Percentiles rank a stretch among this genome's conserved stretches.
These are phyloP conservation scores for Saccostrea glomerata DNA, from an alignment of 1,140 invertebrate genomes.

Conservation along the genomic window DNA sequence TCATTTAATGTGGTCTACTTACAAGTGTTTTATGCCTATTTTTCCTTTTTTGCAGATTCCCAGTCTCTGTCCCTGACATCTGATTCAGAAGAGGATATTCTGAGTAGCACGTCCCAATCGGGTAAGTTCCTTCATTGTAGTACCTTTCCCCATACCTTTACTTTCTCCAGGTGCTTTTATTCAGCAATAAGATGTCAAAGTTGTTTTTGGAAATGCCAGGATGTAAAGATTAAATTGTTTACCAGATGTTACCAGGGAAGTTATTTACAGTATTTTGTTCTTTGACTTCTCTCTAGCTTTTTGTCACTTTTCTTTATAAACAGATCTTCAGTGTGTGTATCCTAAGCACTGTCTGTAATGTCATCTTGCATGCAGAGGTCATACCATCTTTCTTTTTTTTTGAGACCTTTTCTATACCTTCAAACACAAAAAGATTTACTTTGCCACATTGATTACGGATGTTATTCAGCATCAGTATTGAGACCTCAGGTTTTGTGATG, in stretches of 20 bases:
- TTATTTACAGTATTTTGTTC: slow-evolving; percentile 10
- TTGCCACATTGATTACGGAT: background rate
- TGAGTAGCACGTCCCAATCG: slow-evolving; percentile 48
- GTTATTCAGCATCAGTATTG: background rate
- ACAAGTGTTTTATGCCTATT: too few species aligned
- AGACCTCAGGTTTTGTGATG: background rate
- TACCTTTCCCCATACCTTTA: background rate
- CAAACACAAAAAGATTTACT: background rate
- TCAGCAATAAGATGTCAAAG: slow-evolving; percentile 5
- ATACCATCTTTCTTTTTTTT: background rate
- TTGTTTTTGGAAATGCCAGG: background rate
- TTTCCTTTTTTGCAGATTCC: slow-evolving; percentile 59
- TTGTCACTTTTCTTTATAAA: background rate
- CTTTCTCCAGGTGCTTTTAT: too few species aligned
- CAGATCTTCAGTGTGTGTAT: background rate
- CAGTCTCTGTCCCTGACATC: slow-evolving; percentile 65
- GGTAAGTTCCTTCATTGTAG: slow-evolving; percentile 39
- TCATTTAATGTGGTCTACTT: too few species aligned
- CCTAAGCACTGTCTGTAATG: background rate
- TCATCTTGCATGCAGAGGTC: background rate
- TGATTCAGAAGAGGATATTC: slow-evolving; percentile 67
- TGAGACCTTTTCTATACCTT: background rate
- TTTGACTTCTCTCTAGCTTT: background rate
- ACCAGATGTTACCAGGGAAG: background rate
- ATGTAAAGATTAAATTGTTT: background rate